Conservation (phyloP, 2,888 invertebrate species). For the Trichacis sp. region DNA sequence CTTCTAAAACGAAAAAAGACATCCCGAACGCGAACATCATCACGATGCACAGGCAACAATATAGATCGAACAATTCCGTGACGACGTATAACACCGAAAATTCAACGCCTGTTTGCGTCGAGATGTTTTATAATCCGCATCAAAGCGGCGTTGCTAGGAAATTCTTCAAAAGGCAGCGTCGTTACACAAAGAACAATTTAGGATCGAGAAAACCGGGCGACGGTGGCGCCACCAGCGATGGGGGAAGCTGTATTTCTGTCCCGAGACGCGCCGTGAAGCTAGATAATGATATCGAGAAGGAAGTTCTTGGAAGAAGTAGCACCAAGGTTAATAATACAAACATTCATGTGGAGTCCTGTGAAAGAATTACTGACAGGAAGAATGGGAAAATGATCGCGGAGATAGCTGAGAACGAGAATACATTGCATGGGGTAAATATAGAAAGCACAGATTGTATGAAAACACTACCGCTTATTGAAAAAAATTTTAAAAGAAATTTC, state of each 20-base stretch:
- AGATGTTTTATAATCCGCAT: slow-evolving; percentile 91
- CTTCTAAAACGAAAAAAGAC: slow-evolving; percentile 40
- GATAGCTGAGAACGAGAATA: background rate
- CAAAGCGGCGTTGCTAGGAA: slow-evolving; percentile 94
- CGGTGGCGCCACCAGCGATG: slow-evolving; percentile 73
- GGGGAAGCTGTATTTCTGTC: slow-evolving; percentile 69
- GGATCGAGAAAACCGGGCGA: slow-evolving; percentile 76
- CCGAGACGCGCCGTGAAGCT: slow-evolving; percentile 70
- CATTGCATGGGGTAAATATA: too few relatives aligned
- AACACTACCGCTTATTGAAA: too few relatives aligned
- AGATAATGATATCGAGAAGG: slow-evolving; percentile 63
- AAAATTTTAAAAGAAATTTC: too few relatives aligned
- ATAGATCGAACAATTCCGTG: slow-evolving; percentile 77
- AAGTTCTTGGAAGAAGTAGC: slow-evolving; percentile 78
- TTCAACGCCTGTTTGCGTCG: slow-evolving; percentile 73
- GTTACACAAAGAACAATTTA: slow-evolving; percentile 76
- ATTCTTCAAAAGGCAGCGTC: slow-evolving; percentile 89
- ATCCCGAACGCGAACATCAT: slow-evolving; percentile 79
- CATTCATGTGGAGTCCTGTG: slow-evolving; percentile 70
- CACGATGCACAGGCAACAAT: slow-evolving; percentile 79
- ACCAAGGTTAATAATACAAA: slow-evolving; percentile 87
- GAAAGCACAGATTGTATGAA: too few relatives aligned
- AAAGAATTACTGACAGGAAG: slow-evolving; percentile 69
- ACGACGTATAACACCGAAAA: slow-evolving; percentile 73
- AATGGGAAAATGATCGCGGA: slow-evolving; percentile 74